Percentiles rank a stretch among this genome's conserved stretches.
These are phyloP conservation scores for Drosophila meridionalis DNA, from an alignment of 2,888 invertebrate genomes.

Conservation along the genomic window DNA sequence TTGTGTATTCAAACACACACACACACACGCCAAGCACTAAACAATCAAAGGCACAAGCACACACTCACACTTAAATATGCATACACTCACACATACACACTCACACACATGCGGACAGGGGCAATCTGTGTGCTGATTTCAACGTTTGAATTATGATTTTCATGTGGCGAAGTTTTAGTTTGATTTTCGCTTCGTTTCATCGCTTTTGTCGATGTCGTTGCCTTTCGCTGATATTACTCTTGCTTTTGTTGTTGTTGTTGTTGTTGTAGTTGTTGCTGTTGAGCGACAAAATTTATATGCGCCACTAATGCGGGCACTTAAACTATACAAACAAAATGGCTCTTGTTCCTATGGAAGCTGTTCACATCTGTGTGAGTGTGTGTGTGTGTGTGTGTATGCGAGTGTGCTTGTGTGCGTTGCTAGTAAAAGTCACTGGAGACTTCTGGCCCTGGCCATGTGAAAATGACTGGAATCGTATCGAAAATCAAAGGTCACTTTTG, in stretches of 20 bases:
- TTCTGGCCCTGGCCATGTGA: constrained; percentile 72
- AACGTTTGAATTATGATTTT: constrained; percentile 77
- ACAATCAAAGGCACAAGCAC: constrained; percentile 54
- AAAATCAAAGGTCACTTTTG: constrained; percentile 80
- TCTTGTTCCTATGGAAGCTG: constrained; percentile 30
- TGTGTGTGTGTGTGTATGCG: neutral
- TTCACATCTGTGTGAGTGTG: neutral
- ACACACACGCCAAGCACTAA: constrained; percentile 16
- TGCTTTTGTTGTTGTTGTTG: constrained; percentile 18
- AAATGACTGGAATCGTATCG: constrained; percentile 78
- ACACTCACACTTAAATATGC: constrained; percentile 14
- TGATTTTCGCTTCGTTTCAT: constrained; percentile 74
- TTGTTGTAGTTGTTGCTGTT: constrained; percentile 15
- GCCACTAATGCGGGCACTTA: constrained; percentile 79
- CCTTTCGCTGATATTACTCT: constrained; percentile 32
- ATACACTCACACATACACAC: constrained; percentile 27
- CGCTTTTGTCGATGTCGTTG: constrained; percentile 65
- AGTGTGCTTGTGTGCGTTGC: constrained; percentile 14
- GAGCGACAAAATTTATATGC: constrained; percentile 74
- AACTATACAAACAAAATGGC: constrained; percentile 74
- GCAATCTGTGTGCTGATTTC: constrained; percentile 73
- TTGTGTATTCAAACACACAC: constrained; percentile 54
- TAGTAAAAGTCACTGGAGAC: constrained; percentile 67
- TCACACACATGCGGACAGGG: constrained; percentile 25
- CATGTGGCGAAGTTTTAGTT: constrained; percentile 75